A percentile compares a stretch with the other conserved stretches of the same genome.
These are phyloP conservation scores for Phengaris arion DNA, from an alignment of 2,888 invertebrate species.

Conservation along the genomic window DNA sequence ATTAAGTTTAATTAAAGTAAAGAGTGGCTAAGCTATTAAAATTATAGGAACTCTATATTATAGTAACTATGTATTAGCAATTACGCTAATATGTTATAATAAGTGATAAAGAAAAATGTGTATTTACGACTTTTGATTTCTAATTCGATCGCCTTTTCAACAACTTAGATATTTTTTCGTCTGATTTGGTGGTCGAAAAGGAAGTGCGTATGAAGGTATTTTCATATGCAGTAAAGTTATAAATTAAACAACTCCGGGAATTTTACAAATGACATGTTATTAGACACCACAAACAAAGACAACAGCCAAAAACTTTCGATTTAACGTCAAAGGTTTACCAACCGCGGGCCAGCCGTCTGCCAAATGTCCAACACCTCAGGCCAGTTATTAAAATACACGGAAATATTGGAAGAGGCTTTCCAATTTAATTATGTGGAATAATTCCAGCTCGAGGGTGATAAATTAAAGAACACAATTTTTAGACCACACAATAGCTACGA, in stretches of 20 bases:
- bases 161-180: background rate
- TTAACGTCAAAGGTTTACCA: conserved; percentile 33
- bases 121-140: too few species aligned
- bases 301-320: conserved; percentile 30
- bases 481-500: conserved; percentile 51
- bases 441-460: conserved; percentile 38
- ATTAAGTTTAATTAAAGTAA: too few species aligned
- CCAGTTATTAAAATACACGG: conserved; percentile 44
- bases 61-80: too few species aligned
- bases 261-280: background rate
- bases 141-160: too few species aligned
- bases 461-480: conserved; percentile 44
- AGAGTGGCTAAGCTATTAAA: too few species aligned
- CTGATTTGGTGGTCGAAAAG: too few species aligned
- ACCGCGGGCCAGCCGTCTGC: conserved; percentile 52
- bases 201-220: too few species aligned
- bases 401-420: conserved; percentile 38
- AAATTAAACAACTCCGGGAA: background rate
- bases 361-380: conserved; percentile 64
- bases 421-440: conserved; percentile 48
- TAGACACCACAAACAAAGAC: conserved; percentile 7
- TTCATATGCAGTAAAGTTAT: background rate
- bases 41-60: too few species aligned
- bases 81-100: too few species aligned
- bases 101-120: too few species aligned